Evolutionary conservation across 2,888 invertebrate genomes (phyloP).

Genomic region (Calliphora vomitoria): DNA sequence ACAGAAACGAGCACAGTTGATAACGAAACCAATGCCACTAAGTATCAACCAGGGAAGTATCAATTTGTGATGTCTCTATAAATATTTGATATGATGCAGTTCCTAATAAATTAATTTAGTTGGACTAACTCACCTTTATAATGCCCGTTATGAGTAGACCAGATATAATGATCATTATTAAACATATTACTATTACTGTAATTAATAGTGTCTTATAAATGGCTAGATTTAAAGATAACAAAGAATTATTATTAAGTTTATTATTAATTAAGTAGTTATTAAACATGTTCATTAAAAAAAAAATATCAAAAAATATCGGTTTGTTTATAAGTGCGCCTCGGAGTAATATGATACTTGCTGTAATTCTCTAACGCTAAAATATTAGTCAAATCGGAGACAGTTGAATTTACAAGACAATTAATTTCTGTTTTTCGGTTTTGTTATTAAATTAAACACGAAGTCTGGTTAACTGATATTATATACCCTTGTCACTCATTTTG

Average conservation of each 20-base stretch:
- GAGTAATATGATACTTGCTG: no score
- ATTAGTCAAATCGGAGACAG: no score
- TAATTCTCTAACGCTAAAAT: no score
- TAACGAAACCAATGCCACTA: not conserved
- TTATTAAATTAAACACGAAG: no score
- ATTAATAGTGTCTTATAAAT: not conserved
- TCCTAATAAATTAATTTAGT: not conserved
- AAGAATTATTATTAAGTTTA: not conserved
- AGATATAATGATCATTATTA: not conserved
- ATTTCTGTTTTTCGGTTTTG: no score
- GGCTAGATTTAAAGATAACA: not conserved
- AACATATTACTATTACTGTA: not conserved
- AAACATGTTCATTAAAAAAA: no score
- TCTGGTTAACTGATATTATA: no score
- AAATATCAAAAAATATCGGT: no score
- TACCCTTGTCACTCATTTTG: no score
- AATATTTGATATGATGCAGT: not conserved
- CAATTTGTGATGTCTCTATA: conserved; percentile 3
- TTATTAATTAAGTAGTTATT: no score
- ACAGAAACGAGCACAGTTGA: not conserved
- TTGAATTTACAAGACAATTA: no score
- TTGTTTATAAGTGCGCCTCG: no score
- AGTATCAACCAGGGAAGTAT: conserved; percentile 1
- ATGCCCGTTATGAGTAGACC: not conserved
- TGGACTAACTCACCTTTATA: not conserved